Conservation (phyloP, 2,888 invertebrate species). For the Hydroisotoma schaefferi region DNA sequence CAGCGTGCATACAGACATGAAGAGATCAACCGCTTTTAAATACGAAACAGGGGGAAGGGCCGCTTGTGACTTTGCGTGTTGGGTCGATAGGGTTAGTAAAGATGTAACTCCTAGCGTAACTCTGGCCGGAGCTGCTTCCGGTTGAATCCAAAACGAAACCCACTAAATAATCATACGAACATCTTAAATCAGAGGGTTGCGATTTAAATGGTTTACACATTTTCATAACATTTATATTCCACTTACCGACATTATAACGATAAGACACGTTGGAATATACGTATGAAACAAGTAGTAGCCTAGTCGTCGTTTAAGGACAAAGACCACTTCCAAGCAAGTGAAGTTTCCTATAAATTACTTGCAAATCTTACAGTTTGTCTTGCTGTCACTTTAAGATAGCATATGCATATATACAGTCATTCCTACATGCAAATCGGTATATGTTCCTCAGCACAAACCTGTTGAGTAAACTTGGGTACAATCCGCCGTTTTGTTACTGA, state of each 20-base stretch:
- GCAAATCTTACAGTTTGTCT: too few relatives aligned
- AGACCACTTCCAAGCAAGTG: constrained; percentile 85
- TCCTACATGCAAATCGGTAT: background rate
- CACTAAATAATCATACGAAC: constrained; percentile 59
- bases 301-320: constrained; percentile 79
- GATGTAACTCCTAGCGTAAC: constrained; percentile 91
- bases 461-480: constrained; percentile 90
- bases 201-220: background rate
- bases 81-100: constrained; percentile 80
- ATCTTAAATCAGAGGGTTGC: background rate
- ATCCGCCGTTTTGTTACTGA: constrained; percentile 83
- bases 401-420: background rate
- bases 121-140: constrained; percentile 87
- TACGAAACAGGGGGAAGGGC: constrained; percentile 89
- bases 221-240: background rate
- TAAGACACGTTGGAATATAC: constrained; percentile 88
- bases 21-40: constrained; percentile 85
- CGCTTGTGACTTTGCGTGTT: constrained; percentile 91
- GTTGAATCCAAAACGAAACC: constrained; percentile 95
- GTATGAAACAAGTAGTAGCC: constrained; percentile 92
- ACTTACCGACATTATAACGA: constrained; percentile 59
- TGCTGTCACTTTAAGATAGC: too few relatives aligned
- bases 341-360: constrained; percentile 68
- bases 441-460: too few relatives aligned
- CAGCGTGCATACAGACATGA: constrained; percentile 89